Evolutionary conservation across 35 echinoderm and acorn worm species (phyloP), one percentile per base, ranked within the genome.

Genomic region (Ophiothrix spiculata): DNA sequence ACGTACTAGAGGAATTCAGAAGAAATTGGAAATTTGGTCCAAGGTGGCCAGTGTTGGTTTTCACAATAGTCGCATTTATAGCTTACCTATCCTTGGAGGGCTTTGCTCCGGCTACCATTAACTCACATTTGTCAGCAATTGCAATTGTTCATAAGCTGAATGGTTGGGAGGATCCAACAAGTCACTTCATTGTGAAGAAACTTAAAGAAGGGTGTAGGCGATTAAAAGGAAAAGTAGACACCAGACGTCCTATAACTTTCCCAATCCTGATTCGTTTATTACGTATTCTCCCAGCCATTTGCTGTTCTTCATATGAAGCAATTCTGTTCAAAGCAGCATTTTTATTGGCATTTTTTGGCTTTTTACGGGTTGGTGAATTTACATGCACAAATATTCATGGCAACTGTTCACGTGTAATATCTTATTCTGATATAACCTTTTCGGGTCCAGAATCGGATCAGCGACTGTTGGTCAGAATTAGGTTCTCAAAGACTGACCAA

Each of bases 401-500:
- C 45, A 21, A 54, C 21, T 25, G 77, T 23, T 25, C 38, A 36
- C 77, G 33, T 38, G 33, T 14, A 21, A 36, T 4, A 25, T 4
- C 10, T 38, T 4, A 33, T 79, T 4, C 28, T 10, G 38, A 19
- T 33, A 36, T 38, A 6, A 21, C 77, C 77, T 79, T 79, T 11
- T 13, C 33, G 36, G 13, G 33, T 6, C 1, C 21, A 1, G 19
- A 4, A 35, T 33, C 33, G 3, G 73, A 31, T n/a, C 2, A n/a
- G n/a, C 14, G 23, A 35, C 17, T 79, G 33, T 33, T 36, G 36
- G 33, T 79, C 36, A 33, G 36, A 6, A 79, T 79, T 79, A 33
- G 77, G 33, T 79, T 79, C 36, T 79, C 77, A 13, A 79, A 79
- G 33, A 79, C 77, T 79, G 77, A 79, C 35, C 77, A 79, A 19